phyloP scores from a whole-genome alignment of 2,888 invertebrate genomes.

The Enchytraeus crypticus region DNA sequence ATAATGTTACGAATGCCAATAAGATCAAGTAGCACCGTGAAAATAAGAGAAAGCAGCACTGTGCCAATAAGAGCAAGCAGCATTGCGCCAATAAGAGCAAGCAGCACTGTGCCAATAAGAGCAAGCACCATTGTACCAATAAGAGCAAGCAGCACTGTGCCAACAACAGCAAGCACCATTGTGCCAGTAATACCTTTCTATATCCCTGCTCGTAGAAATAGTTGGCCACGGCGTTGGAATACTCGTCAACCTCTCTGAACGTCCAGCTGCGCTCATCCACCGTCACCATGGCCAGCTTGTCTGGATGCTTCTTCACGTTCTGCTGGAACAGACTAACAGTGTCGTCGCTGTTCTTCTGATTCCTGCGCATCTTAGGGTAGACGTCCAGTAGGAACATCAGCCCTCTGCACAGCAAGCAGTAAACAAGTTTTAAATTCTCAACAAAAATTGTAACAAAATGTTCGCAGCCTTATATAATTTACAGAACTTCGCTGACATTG shows the following conservation, averaged over 20 bases:
- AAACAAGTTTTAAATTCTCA: neutral
- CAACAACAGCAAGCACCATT: no score
- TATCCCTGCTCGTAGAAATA: constrained; percentile 38
- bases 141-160: no score
- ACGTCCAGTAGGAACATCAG: constrained; percentile 29
- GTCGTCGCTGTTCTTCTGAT: constrained; percentile 59
- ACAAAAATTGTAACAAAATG: neutral
- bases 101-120: no score
- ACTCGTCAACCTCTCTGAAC: constrained; percentile 63
- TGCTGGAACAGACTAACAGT: constrained; percentile 72
- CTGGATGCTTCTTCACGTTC: constrained; percentile 66
- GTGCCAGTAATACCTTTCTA: no score
- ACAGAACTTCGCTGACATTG: no score
- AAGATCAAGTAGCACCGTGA: no score
- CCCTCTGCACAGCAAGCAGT: constrained; percentile 27
- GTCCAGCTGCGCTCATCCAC: constrained; percentile 61
- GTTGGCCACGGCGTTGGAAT: constrained; percentile 41
- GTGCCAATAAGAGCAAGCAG: no score
- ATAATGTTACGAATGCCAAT: no score
- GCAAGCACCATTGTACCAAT: no score
- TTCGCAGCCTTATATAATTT: no score
- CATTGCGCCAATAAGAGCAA: no score
- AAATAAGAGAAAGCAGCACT: no score
- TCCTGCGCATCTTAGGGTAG: constrained; percentile 29
- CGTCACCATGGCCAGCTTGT: constrained; percentile 73